Conservation (phyloP, 2,888 invertebrate species). For the Prosopocoilus inquinatus region DNA sequence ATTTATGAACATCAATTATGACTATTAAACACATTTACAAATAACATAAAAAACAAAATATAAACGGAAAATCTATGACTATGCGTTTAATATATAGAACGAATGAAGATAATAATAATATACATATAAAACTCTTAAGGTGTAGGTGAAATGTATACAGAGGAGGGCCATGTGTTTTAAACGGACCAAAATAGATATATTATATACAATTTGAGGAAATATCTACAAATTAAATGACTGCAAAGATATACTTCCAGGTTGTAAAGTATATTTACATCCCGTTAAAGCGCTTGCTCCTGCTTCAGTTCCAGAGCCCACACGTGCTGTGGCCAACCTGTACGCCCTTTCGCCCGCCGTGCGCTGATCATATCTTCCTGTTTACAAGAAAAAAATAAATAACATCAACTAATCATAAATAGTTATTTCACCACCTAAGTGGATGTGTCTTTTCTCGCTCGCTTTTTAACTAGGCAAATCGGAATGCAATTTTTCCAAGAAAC, state of each 20-base stretch:
- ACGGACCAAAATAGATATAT: conserved; percentile 48
- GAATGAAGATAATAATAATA: conserved; percentile 6
- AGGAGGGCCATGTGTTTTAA: conserved; percentile 47
- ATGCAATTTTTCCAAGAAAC: too few species aligned
- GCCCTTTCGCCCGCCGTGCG: conserved; percentile 53
- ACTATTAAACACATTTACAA: conserved; percentile 5
- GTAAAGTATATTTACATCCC: conserved; percentile 37
- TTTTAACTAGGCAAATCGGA: too few species aligned
- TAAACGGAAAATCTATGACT: conserved; percentile 5
- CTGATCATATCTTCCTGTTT: conserved; percentile 47
- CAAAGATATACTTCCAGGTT: conserved; percentile 42
- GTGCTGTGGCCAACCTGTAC: conserved; percentile 97
- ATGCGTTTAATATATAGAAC: conserved; percentile 3
- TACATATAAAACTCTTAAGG: conserved; percentile 41
- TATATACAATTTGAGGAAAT: conserved; percentile 48
- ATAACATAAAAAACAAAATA: conserved; percentile 13
- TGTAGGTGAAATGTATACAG: conserved; percentile 49
- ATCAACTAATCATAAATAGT: too few species aligned
- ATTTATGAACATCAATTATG: conserved; percentile 10
- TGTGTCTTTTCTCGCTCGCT: too few species aligned
- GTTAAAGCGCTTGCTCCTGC: conserved; percentile 59
- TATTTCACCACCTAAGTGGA: too few species aligned
- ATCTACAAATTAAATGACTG: conserved; percentile 45
- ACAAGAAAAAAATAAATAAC: conserved; percentile 28
- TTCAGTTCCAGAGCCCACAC: conserved; percentile 90